Evolutionary conservation across 2,888 invertebrate genomes (phyloP).

Genomic region (Drosophila leonis): DNA sequence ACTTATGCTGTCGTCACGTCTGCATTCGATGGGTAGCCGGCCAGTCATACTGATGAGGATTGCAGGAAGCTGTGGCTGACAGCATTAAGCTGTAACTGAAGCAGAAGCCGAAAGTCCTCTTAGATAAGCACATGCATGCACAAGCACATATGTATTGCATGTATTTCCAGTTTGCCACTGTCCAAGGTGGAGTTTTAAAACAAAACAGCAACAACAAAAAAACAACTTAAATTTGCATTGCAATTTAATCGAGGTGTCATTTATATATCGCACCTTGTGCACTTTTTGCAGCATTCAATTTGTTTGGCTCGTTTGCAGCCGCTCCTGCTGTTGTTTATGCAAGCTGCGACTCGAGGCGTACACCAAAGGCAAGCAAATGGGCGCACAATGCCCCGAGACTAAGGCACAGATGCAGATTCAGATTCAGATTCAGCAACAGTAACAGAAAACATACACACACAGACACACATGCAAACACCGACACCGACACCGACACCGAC

Average conservation of each 20-base stretch:
- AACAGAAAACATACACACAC: neutral
- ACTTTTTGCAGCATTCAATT: conserved; percentile 56
- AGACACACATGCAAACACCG: conserved; percentile 6
- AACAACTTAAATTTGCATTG: conserved; percentile 61
- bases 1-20: conserved; percentile 75
- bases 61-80: conserved; percentile 46
- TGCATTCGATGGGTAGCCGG: conserved; percentile 40
- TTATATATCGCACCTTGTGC: conserved; percentile 68
- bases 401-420: conserved; percentile 21
- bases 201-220: neutral
- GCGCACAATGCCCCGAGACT: conserved; percentile 56
- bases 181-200: conserved; percentile 25
- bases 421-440: conserved; percentile 33
- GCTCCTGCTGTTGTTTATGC: conserved; percentile 70
- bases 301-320: conserved; percentile 41
- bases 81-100: conserved; percentile 13
- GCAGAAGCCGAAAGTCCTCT: conserved; percentile 10
- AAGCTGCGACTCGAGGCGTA: conserved; percentile 46
- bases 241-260: conserved; percentile 68
- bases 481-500: conserved; percentile 9
- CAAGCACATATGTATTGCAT: conserved; percentile 10
- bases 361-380: conserved; percentile 56
- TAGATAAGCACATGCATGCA: conserved; percentile 10
- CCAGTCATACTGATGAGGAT: conserved; percentile 66
- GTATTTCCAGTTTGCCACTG: conserved; percentile 33